A percentile compares a stretch with the other conserved stretches of the same genome.
These are phyloP conservation scores for Lasioglossum oenotherae DNA, from an alignment of 2,888 invertebrate species.

Conservation along the genomic window DNA sequence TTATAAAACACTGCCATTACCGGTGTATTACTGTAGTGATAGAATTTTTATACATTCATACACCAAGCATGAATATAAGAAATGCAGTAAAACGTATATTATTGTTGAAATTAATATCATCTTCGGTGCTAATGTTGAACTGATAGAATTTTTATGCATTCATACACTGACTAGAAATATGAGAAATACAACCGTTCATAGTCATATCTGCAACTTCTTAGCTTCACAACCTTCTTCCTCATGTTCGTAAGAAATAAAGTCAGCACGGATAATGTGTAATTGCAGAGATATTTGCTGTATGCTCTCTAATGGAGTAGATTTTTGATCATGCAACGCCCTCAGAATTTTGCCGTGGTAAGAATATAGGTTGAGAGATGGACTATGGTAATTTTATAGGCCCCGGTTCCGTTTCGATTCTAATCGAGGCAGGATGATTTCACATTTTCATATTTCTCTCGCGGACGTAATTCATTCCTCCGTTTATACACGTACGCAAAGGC, in stretches of 20 bases:
- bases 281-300: not conserved
- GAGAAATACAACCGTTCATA: not conserved
- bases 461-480: slow-evolving; percentile 39
- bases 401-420: slow-evolving; percentile 40
- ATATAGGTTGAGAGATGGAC: slow-evolving; percentile 39
- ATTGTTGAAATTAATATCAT: no score
- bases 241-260: not conserved
- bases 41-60: not conserved
- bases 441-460: slow-evolving; percentile 49
- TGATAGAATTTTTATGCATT: no score
- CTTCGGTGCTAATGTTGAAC: no score
- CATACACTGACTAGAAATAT: not conserved
- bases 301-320: not conserved
- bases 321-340: slow-evolving; percentile 11
- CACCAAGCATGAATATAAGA: no score
- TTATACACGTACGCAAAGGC: slow-evolving; percentile 47
- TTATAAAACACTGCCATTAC: not conserved
- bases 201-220: no score
- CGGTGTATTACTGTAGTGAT: no score
- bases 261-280: not conserved
- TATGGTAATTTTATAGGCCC: slow-evolving; percentile 45
- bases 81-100: no score
- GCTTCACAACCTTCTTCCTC: not conserved
- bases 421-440: slow-evolving; percentile 54
- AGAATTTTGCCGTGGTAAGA: slow-evolving; percentile 46